A percentile compares a stretch with the other conserved stretches of the same genome.
phyloP scores from a whole-genome alignment of 1,140 invertebrate species.

The Oncopeltus fasciatus region DNA sequence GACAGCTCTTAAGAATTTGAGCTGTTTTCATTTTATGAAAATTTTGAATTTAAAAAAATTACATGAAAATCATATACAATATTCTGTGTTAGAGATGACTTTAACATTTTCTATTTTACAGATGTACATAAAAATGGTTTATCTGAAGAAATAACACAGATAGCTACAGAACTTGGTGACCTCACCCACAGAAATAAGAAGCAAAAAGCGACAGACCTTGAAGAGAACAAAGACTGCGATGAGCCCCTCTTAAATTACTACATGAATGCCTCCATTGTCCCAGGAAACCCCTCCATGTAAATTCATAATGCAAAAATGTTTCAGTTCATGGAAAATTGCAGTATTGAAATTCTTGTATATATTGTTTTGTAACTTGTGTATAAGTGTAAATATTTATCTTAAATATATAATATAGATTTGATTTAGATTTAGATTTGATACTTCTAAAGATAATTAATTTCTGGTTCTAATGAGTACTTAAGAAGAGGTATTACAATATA shows the following conservation, averaged over 20 bases:
- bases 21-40: too few species aligned
- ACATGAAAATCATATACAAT: too few species aligned
- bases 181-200: not conserved
- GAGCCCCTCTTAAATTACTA: not conserved
- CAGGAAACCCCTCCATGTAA: not conserved
- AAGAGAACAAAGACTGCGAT: not conserved
- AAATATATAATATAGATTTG: too few species aligned
- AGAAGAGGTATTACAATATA: not conserved
- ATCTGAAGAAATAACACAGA: not conserved
- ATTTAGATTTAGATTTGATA: too few species aligned
- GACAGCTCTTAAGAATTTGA: not conserved
- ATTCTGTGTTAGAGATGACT: not conserved
- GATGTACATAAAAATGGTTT: slow-evolving; percentile 1
- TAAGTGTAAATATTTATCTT: too few species aligned
- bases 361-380: too few species aligned
- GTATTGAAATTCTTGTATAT: not conserved
- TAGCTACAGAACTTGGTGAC: not conserved
- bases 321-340: too few species aligned
- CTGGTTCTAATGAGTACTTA: not conserved
- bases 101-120: not conserved
- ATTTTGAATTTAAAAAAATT: too few species aligned
- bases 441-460: too few species aligned
- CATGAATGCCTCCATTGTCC: not conserved
- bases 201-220: not conserved
- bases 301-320: not conserved